A percentile compares a stretch with the other conserved stretches of the same genome.
These are phyloP conservation scores for Lutjanus campechanus DNA, from an alignment of 2,797 vertebrate genomes.

Conservation along the genomic window DNA sequence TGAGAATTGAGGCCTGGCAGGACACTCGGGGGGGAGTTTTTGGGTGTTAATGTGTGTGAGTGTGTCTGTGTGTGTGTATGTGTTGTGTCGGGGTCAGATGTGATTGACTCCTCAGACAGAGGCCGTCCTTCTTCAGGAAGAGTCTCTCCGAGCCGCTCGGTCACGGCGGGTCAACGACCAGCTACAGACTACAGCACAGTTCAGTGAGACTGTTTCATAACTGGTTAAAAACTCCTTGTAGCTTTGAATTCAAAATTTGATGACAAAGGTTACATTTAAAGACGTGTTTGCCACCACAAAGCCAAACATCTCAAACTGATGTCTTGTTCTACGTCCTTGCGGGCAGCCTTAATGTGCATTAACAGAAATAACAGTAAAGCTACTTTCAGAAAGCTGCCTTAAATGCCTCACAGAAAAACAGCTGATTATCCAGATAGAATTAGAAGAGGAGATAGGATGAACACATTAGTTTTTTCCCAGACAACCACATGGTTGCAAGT, in stretches of 20 bases:
- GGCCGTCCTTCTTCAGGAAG: conserved; percentile 51
- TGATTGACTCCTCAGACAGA: conserved; percentile 62
- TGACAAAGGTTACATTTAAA: too few relatives aligned
- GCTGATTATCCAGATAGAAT: neutral
- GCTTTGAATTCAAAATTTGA: too few relatives aligned
- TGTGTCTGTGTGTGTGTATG: conserved; percentile 18
- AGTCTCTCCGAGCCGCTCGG: neutral
- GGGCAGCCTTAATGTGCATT: neutral
- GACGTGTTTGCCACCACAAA: too few relatives aligned
- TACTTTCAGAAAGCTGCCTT: neutral
- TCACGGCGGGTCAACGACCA: conserved; percentile 32
- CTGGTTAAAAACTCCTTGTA: too few relatives aligned
- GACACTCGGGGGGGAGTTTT: conserved; percentile 25
- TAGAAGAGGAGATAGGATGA: neutral
- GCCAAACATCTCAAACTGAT: too few relatives aligned
- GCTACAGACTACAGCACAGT: conserved; percentile 4
- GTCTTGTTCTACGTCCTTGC: too few relatives aligned
- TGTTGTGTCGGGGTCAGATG: conserved; percentile 45
- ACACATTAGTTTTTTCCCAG: neutral
- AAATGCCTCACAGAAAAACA: neutral
- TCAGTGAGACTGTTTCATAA: neutral
- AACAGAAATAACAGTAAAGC: neutral
- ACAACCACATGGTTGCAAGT: neutral
- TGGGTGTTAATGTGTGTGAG: conserved; percentile 30
- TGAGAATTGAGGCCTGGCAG: conserved; percentile 49